A percentile compares a stretch with the other conserved stretches of the same genome.
These are phyloP conservation scores for Nestor notabilis DNA, from an alignment of 2,113 vertebrate genomes.

Conservation along the genomic window DNA sequence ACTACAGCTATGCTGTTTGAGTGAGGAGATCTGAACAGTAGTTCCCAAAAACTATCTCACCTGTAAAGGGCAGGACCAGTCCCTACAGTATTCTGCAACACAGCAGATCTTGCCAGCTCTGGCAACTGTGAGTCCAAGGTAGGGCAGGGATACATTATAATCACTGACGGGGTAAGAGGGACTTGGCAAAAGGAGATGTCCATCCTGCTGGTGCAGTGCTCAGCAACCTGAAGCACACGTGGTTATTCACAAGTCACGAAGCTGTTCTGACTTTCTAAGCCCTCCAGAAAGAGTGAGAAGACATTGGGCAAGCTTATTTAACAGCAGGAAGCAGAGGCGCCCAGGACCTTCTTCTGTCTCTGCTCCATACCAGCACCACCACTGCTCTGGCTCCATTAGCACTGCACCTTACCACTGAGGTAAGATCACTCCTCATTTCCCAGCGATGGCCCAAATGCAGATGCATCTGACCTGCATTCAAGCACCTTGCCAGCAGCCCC, in stretches of 20 bases:
- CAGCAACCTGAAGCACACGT: neutral
- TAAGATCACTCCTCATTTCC: neutral
- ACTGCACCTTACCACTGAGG: neutral
- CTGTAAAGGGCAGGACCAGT: neutral
- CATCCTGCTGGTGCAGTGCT: neutral
- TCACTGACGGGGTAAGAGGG: neutral
- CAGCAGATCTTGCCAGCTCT: neutral
- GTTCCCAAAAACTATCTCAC: neutral
- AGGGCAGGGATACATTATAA: neutral
- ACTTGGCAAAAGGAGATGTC: neutral
- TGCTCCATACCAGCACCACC: neutral
- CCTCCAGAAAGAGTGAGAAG: neutral
- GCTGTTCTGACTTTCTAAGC: neutral
- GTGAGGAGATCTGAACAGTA: neutral
- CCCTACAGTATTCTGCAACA: neutral
- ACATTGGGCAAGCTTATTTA: neutral
- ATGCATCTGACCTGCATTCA: neutral
- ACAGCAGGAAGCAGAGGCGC: neutral
- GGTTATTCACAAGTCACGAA: neutral
- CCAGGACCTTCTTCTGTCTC: neutral
- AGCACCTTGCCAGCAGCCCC: neutral
- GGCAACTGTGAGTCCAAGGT: neutral
- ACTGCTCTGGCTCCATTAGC: neutral
- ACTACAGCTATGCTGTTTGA: neutral
- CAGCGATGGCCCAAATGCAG: neutral